Evolutionary conservation across 53 echinoderm and acorn worm species (phyloP).

Genomic region (Holothuria scabra): DNA sequence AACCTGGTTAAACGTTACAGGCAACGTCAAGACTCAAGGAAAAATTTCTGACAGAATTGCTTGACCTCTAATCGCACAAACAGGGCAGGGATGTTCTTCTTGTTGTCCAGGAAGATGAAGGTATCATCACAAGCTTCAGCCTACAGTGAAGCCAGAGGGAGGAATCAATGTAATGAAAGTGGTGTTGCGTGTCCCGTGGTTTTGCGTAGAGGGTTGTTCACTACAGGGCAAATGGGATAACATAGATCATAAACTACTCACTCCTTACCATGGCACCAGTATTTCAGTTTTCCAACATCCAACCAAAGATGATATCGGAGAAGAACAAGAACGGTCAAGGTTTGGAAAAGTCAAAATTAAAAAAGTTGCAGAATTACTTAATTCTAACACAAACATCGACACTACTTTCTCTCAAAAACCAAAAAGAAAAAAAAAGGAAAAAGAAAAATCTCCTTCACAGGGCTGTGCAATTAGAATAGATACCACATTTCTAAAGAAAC

Average conservation of each 20-base stretch:
- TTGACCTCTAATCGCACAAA: too few species aligned
- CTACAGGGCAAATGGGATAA: conserved; percentile 51
- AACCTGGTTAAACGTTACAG: too few species aligned
- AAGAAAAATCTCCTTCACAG: background rate
- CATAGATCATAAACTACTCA: conserved; percentile 57
- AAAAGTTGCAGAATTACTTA: conserved; percentile 26
- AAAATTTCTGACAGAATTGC: too few species aligned
- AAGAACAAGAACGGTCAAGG: background rate
- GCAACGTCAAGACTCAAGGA: too few species aligned
- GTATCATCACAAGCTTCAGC: too few species aligned
- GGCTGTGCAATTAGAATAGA: background rate
- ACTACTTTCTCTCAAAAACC: background rate
- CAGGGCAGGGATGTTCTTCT: too few species aligned
- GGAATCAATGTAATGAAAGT: conserved; percentile 7
- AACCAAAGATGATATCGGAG: conserved; percentile 18
- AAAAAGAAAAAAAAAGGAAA: too few species aligned
- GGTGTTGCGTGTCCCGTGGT: conserved; percentile 35
- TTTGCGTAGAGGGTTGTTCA: conserved; percentile 46
- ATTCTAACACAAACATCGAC: conserved; percentile 15
- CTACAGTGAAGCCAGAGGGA: too few species aligned
- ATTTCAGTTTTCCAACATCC: conserved; percentile 57
- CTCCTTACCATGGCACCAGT: conserved; percentile 65
- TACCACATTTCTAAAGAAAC: background rate
- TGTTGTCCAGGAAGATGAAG: too few species aligned
- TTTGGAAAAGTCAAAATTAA: conserved; percentile 7